Evolutionary conservation across 2,888 invertebrate genomes (phyloP), one percentile per base, ranked within the genome.

Genomic region (Epinotia demarniana): DNA sequence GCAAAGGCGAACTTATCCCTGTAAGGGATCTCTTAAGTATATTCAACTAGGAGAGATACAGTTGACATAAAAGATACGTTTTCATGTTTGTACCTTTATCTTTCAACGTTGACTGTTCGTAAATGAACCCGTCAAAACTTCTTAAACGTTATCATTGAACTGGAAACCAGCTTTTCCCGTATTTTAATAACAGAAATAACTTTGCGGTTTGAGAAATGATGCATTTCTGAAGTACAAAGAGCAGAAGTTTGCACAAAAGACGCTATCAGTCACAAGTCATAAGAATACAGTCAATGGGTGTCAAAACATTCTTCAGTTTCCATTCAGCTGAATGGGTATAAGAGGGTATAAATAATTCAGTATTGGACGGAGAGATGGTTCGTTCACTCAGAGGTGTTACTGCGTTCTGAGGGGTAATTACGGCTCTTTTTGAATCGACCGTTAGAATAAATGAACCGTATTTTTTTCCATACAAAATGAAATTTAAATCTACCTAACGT

Each of bases 231-330:
- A 84, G 83, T 81, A 86, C 85, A 81, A 86, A 85, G 83, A 84
- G 89, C 88, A 89, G 87, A 87, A 86, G 86, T 78, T 76, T 71
- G 69, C 83, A 89, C 90, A 90, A 90, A 86, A 86, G 87, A 82
- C 83, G 84, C 86, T 86, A 93, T 94, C 93, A 88, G 84, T 94
- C 93, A 92, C 85, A 88, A 90, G 86, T 89, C 89, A 85, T 89
- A 90, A 91, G 91, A 89, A 89, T 90, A 90, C 90, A 90, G 90
- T 91, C 92, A 92, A 92, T 92, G 85, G 88, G 89, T 91, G 92
- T 92, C 92, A 91, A 89, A 90, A 90, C 87, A 60, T 46, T 75
- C 70, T 68, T 58, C 73, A 84, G 85, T 85, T 84, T 81, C 88
- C 83, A 90, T 92, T 92, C 89, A 92, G 84, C 84, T 79, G 85